Percentiles rank a stretch among this genome's conserved stretches.
phyloP scores from a whole-genome alignment of 2,888 invertebrate species.

The Lamellibrachia satsuma region DNA sequence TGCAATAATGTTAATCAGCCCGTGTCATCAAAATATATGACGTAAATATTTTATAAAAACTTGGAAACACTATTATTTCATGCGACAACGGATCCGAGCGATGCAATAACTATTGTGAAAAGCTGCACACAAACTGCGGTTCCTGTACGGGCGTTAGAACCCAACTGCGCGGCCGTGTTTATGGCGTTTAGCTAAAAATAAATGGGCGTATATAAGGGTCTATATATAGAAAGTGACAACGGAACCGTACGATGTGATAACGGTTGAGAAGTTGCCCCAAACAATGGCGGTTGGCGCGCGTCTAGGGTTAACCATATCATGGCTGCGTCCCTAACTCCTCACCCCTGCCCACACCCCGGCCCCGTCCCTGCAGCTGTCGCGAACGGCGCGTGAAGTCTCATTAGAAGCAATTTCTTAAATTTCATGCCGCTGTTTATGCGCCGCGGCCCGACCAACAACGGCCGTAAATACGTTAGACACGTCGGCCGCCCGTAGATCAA shows the following conservation, averaged over 20 bases:
- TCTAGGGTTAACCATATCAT: not conserved
- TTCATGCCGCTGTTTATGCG: constrained; percentile 12
- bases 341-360: not conserved
- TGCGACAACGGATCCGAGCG: not conserved
- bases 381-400: not conserved
- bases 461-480: constrained; percentile 17
- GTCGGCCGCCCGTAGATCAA: not conserved
- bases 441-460: not conserved
- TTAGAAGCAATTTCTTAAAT: constrained; percentile 13
- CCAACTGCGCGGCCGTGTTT: not conserved
- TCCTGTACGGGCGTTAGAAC: not conserved
- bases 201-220: not conserved
- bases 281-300: not conserved
- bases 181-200: not conserved
- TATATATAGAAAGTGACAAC: not conserved
- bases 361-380: not conserved
- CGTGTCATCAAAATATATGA: no score
- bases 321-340: not conserved
- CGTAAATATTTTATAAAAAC: no score
- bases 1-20: no score
- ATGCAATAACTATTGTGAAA: not conserved
- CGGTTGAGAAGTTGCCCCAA: not conserved
- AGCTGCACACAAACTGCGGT: not conserved
- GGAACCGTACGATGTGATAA: not conserved
- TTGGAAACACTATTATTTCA: no score